Percentiles rank a stretch among this genome's conserved stretches.
phyloP scores from a whole-genome alignment of 2,113 vertebrate genomes.

The Myiagra hebetior region DNA sequence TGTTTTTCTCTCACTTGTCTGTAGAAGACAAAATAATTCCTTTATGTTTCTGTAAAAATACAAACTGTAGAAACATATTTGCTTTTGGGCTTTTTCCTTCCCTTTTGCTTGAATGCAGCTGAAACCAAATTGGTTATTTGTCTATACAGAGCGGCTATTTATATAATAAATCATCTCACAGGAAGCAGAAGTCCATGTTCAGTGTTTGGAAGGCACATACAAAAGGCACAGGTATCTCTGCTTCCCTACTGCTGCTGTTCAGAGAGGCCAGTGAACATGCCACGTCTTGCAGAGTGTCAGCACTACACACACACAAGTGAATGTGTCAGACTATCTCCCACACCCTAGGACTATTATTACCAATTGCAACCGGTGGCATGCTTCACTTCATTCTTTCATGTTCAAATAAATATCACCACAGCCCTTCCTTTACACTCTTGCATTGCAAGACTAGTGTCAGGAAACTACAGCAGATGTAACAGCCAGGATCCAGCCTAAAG shows the following conservation, averaged over 20 bases:
- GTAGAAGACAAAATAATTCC: background rate
- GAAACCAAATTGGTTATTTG: background rate
- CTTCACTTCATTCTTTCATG: background rate
- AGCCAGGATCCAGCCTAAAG: background rate
- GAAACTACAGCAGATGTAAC: background rate
- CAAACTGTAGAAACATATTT: background rate
- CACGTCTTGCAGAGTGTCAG: background rate
- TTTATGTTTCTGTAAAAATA: background rate
- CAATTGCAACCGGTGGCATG: background rate
- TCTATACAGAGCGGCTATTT: background rate
- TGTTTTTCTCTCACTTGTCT: background rate
- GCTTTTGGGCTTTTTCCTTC: fast-evolving
- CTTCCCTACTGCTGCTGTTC: background rate
- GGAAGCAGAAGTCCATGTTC: background rate
- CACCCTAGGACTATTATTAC: background rate
- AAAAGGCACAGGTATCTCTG: background rate
- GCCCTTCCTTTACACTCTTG: background rate
- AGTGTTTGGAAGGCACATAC: background rate
- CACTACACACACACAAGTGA: background rate
- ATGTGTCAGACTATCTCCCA: background rate
- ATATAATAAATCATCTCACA: background rate
- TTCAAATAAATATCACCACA: background rate
- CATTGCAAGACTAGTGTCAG: background rate
- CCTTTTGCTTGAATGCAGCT: background rate
- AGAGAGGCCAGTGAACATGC: background rate